phyloP scores from a whole-genome alignment of 2,888 invertebrate genomes.

The Drosophila antonietae region DNA sequence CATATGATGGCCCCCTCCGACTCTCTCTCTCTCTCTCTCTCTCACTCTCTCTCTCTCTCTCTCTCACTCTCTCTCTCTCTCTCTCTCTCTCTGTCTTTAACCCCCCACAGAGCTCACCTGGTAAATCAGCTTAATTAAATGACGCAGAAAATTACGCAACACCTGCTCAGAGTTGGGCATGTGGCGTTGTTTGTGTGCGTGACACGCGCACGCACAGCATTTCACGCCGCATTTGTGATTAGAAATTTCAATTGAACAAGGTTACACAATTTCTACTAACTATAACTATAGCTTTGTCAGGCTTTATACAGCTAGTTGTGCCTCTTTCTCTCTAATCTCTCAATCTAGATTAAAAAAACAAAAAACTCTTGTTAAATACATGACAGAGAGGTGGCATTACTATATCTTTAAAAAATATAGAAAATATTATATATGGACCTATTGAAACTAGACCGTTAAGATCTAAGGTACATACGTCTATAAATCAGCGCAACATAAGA shows the following conservation, averaged over 20 bases:
- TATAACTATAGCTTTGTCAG: background rate
- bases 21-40: background rate
- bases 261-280: background rate
- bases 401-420: too few relatives aligned
- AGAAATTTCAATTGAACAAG: background rate
- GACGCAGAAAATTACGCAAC: constrained; percentile 83
- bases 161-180: constrained; percentile 19
- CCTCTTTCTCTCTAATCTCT: too few relatives aligned
- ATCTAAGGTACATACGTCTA: too few relatives aligned
- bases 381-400: too few relatives aligned
- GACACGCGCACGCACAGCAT: background rate
- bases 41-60: background rate
- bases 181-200: background rate
- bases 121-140: constrained; percentile 84
- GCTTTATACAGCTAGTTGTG: too few relatives aligned
- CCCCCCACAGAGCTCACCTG: background rate
- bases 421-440: too few relatives aligned
- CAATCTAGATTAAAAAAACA: too few relatives aligned
- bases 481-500: too few relatives aligned
- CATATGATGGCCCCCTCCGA: background rate
- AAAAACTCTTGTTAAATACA: too few relatives aligned
- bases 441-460: too few relatives aligned
- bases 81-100: background rate
- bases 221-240: background rate
- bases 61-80: background rate